Base-by-base conservation (phyloP, 1,140 invertebrate species). In the Subanguina moxae region DNA sequence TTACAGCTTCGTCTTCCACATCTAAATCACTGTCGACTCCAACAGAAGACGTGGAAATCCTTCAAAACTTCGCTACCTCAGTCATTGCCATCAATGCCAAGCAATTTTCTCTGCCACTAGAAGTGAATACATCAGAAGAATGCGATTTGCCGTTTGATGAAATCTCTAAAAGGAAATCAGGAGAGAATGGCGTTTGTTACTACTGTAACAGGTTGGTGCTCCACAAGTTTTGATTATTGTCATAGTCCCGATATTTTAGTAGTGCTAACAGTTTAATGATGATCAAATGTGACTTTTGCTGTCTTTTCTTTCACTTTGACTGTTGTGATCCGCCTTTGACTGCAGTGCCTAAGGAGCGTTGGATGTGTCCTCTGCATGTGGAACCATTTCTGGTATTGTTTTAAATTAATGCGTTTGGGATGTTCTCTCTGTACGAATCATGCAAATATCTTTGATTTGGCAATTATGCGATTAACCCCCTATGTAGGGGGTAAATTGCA, bases 301-400 rank as follows among this genome's bases (percentile, higher is more conserved):
- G 90, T 0, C 84, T 91, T 57, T 87, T 89, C 74, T 96, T 90
- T 83, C 93, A 96, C 84, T 86, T 91, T 70, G 93, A 97, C 82
- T 97, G 94, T 81, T 83, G 96, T 28, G 89, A 94, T 83, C 92
- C 93, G 19, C 93, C 93, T 0, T 84, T 96, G 21, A 91, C 91
- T 0, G 88, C 89, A 7, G 85, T 91, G 67, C 93, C 93, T 0
- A 88, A 89, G 23, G 90, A 90, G 0, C 84, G 89, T 59, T 97
- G 93, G 93, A 95, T 96, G 92, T 97, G 94, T 84, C 93, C 93
- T 0, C 91, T 92, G 84, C 94, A 97, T 85, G 88, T 91, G 1
- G 91, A 96, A 88, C 89, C 76, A 86, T 93, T 70, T 90, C 90
- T 84, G 86, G 86, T 87, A 38, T 38, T 38, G 11, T 38, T 38